Conservation (phyloP, 2,888 invertebrate genomes). For the Timema podura region DNA sequence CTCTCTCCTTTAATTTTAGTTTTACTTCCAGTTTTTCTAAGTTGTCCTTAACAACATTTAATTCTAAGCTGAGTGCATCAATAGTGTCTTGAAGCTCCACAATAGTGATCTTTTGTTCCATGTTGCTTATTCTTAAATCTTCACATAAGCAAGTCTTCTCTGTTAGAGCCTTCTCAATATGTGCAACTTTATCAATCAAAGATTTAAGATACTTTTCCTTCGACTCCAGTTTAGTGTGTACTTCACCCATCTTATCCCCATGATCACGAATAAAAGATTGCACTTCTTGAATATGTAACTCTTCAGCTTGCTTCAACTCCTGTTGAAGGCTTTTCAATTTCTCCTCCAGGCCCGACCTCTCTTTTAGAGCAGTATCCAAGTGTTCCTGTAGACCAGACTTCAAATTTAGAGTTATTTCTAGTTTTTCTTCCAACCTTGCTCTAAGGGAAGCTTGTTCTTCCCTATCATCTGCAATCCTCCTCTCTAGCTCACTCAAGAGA, state of each 20-base stretch:
- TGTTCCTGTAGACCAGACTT: no score
- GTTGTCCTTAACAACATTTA: conserved; percentile 12
- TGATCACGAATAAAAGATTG: no score
- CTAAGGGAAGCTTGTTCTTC: conserved; percentile 2
- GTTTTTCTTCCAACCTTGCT: conserved; percentile 11
- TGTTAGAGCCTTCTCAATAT: conserved; percentile 1
- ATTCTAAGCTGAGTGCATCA: conserved; percentile 23
- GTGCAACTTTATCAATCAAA: conserved; percentile 6
- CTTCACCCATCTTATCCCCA: no score
- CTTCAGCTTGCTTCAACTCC: no score
- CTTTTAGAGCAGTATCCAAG: no score
- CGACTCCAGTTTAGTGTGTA: no score
- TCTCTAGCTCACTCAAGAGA: conserved; percentile 11
- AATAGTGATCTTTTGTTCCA: conserved; percentile 26
- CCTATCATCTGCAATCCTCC: conserved; percentile 5
- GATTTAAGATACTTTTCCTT: no score
- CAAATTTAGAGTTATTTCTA: background rate
- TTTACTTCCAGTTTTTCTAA: conserved; percentile 6
- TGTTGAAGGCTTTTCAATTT: no score
- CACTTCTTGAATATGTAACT: no score
- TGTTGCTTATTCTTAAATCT: conserved; percentile 25
- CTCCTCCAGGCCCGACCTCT: no score
- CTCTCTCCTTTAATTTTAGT: conserved; percentile 6
- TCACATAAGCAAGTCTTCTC: conserved; percentile 7
- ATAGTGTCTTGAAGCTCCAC: conserved; percentile 28